Evolutionary conservation across 2,888 invertebrate species (phyloP).

Genomic region (Sinelater perroti): DNA sequence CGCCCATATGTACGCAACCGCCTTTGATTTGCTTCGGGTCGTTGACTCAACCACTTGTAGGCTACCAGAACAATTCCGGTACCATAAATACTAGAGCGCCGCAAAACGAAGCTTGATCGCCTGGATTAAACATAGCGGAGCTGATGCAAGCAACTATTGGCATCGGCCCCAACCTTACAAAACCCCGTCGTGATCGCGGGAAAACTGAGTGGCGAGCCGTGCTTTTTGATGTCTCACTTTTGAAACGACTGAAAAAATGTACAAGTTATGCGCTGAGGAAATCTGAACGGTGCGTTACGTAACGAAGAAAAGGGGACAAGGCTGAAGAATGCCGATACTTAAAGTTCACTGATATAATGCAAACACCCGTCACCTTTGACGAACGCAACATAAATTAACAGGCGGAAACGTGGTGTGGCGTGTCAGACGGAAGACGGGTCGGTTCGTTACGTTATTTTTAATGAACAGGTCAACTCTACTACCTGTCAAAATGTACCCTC

Average conservation of each 20-base stretch:
- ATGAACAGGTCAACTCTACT: conserved; percentile 12
- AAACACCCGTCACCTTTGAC: no score
- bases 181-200: no score
- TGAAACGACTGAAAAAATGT: no score
- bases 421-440: conserved; percentile 13
- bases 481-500: no score
- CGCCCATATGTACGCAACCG: background rate
- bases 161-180: no score
- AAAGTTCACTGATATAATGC: conserved; percentile 18
- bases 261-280: no score
- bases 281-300: conserved; percentile 7
- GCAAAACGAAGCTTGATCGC: conserved; percentile 29
- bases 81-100: conserved; percentile 30
- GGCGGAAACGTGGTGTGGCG: conserved; percentile 10
- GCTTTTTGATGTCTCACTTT: no score
- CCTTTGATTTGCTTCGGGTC: conserved; percentile 33
- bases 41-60: conserved; percentile 41
- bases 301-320: conserved; percentile 22
- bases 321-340: conserved; percentile 22
- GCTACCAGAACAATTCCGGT: conserved; percentile 39
- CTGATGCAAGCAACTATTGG: no score
- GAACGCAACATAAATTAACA: conserved; percentile 10
- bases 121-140: background rate
- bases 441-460: background rate
- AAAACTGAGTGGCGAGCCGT: no score